A percentile compares a stretch with the other conserved stretches of the same genome.
Conservation (phyloP, 2,888 invertebrate species). For the Dolomedes plantarius region DNA sequence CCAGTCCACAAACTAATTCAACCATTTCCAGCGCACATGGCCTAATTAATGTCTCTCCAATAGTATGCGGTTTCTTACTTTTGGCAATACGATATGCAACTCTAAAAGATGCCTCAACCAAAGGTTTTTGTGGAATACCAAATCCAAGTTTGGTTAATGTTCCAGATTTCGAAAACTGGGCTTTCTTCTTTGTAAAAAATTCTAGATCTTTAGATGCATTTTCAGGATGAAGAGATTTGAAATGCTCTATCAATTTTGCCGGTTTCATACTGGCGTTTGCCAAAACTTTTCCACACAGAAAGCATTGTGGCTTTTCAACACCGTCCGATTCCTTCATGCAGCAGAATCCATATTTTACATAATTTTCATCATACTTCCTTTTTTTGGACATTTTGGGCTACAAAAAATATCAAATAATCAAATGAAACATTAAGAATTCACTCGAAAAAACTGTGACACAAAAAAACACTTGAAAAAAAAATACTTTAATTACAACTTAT, state of each 20-base stretch:
- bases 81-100: constrained; percentile 48
- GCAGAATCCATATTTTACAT: constrained; percentile 54
- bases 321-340: constrained; percentile 46
- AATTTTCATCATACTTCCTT: constrained; percentile 53
- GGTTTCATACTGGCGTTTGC: constrained; percentile 53
- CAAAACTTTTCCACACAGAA: constrained; percentile 45
- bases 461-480: too few species aligned
- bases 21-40: constrained; percentile 49
- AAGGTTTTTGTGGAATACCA: too few species aligned
- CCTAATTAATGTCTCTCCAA: constrained; percentile 62
- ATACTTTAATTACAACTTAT: too few species aligned
- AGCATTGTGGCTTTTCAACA: constrained; percentile 46
- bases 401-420: too few species aligned
- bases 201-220: constrained; percentile 28
- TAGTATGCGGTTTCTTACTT: constrained; percentile 56
- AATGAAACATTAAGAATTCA: too few species aligned
- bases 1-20: constrained; percentile 51
- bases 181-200: constrained; percentile 39
- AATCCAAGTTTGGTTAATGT: constrained; percentile 39
- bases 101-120: constrained; percentile 36
- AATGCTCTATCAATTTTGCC: constrained; percentile 50
- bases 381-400: too few species aligned
- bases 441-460: too few species aligned
- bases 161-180: constrained; percentile 28
- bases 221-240: constrained; percentile 35